Conservation (phyloP, 2,113 vertebrate species). For the Kryptolebias marmoratus region DNA sequence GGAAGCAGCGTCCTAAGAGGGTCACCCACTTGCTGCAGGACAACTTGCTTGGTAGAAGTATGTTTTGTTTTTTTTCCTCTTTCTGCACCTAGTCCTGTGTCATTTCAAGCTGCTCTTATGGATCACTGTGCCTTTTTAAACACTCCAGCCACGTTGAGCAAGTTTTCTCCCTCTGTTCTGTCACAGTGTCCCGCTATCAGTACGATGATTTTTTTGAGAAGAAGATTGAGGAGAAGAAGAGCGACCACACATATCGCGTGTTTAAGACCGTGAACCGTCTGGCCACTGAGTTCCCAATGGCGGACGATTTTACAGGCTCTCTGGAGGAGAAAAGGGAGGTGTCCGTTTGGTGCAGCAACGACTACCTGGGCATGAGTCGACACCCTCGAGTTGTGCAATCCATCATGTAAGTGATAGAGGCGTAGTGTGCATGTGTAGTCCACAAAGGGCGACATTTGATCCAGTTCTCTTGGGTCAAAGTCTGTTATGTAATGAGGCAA, state of each 20-base stretch:
- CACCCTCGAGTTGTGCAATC: slow-evolving; percentile 89
- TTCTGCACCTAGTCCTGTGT: not conserved
- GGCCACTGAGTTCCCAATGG: slow-evolving; percentile 92
- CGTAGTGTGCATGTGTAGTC: not conserved
- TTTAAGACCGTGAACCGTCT: slow-evolving; percentile 97
- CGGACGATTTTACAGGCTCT: slow-evolving; percentile 88
- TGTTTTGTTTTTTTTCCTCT: slow-evolving; percentile 37
- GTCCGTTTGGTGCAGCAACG: slow-evolving; percentile 98
- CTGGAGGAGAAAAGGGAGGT: slow-evolving; percentile 87
- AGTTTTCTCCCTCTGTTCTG: slow-evolving; percentile 36
- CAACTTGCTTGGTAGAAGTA: slow-evolving; percentile 90
- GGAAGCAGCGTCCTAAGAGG: slow-evolving; percentile 87
- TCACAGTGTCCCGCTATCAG: slow-evolving; percentile 86
- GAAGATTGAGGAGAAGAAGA: slow-evolving; percentile 95
- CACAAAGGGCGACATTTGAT: not conserved
- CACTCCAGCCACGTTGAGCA: slow-evolving; percentile 29
- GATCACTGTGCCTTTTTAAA: not conserved
- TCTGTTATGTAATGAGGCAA: not conserved
- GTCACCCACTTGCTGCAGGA: slow-evolving; percentile 96
- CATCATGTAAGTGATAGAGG: slow-evolving; percentile 86
- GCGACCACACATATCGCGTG: slow-evolving; percentile 93
- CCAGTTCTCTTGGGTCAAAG: not conserved
- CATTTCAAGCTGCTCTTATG: slow-evolving; percentile 5
- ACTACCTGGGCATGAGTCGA: slow-evolving; percentile 98
- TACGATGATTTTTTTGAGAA: slow-evolving; percentile 96